phyloP scores from a whole-genome alignment of 2,888 invertebrate genomes.

The Nomada fabriciana region DNA sequence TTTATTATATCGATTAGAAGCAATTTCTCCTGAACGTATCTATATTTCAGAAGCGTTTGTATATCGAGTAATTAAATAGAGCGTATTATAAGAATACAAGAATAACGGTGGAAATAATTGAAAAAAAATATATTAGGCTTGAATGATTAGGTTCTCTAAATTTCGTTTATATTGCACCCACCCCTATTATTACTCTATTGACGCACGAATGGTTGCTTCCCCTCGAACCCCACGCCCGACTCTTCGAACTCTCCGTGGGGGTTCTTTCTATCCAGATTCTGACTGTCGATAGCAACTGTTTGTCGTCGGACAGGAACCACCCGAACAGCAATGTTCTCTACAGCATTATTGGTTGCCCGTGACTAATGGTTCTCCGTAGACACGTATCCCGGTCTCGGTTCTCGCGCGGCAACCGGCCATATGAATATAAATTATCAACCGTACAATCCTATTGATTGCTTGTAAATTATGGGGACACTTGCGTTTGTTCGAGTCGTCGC shows the following conservation, averaged over 20 bases:
- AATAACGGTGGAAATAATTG: too few relatives aligned
- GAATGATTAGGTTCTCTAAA: too few relatives aligned
- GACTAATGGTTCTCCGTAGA: constrained; percentile 48
- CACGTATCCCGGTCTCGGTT: constrained; percentile 37
- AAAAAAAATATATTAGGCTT: too few relatives aligned
- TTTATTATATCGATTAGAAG: too few relatives aligned
- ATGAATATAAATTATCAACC: constrained; percentile 45
- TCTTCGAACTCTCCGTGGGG: background rate
- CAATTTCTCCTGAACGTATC: too few relatives aligned
- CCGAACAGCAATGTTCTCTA: constrained; percentile 15
- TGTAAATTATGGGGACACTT: constrained; percentile 43
- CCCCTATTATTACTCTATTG: background rate
- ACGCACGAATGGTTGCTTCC: background rate
- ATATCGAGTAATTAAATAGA: too few relatives aligned
- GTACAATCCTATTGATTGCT: constrained; percentile 41
- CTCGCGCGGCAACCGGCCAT: constrained; percentile 28
- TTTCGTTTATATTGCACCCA: background rate
- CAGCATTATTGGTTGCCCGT: constrained; percentile 36
- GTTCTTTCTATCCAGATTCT: background rate
- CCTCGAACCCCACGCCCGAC: background rate
- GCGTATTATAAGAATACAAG: too few relatives aligned
- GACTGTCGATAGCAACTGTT: constrained; percentile 6
- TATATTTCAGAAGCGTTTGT: too few relatives aligned
- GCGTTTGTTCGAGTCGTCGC: constrained; percentile 22
- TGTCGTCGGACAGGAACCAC: constrained; percentile 19